Conservation (phyloP, 2,113 vertebrate genomes). For the Charina bottae region DNA sequence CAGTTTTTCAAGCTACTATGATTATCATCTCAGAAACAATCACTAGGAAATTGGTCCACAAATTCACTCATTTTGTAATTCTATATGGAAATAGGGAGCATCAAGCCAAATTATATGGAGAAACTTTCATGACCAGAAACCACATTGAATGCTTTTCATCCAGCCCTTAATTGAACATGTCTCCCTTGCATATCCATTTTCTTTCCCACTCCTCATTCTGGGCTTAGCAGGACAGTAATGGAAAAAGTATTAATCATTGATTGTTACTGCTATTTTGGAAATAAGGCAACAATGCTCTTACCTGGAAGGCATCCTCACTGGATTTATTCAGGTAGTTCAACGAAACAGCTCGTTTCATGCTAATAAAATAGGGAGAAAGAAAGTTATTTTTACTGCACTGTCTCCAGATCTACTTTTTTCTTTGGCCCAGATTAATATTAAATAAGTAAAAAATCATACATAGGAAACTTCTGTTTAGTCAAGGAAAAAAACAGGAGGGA, state of each 20-base stretch:
- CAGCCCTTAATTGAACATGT: neutral
- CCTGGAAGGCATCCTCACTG: slow-evolving; percentile 85
- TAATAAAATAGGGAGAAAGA: slow-evolving; percentile 62
- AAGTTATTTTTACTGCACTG: neutral
- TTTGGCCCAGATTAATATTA: neutral
- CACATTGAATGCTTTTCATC: neutral
- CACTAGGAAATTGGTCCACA: neutral
- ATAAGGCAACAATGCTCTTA: slow-evolving; percentile 61
- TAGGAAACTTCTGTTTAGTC: neutral
- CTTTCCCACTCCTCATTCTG: neutral
- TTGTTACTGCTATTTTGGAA: neutral
- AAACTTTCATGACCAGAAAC: neutral
- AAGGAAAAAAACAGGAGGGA: neutral
- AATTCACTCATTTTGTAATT: neutral
- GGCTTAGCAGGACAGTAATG: neutral
- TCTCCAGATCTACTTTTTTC: neutral
- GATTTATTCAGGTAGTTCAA: slow-evolving; percentile 91
- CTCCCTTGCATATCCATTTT: neutral
- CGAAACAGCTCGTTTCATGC: slow-evolving; percentile 95
- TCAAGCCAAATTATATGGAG: neutral
- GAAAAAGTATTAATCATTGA: neutral
- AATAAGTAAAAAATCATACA: neutral
- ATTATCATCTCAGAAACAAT: neutral
- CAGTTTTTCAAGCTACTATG: neutral
- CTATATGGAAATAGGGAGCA: neutral